Percentiles rank a stretch among this genome's conserved stretches.
These are phyloP conservation scores for Homarus gammarus DNA, from an alignment of 2,888 invertebrate genomes.

Conservation along the genomic window DNA sequence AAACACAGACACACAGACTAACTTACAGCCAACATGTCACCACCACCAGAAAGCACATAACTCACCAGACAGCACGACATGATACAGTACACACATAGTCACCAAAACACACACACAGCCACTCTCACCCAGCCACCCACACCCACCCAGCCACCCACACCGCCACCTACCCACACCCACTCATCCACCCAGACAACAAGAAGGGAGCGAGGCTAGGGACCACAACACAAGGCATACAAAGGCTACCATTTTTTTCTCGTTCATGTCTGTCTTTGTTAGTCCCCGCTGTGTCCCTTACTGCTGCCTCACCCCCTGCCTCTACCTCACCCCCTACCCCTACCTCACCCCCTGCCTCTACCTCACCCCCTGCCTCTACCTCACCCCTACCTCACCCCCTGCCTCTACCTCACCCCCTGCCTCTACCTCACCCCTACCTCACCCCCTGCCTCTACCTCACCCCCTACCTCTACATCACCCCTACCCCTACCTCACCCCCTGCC, in stretches of 20 bases:
- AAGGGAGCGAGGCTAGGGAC: too few species aligned
- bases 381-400: not conserved
- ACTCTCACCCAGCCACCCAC: not conserved
- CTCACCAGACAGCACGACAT: too few species aligned
- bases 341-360: conserved; percentile 8
- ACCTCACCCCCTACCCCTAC: not conserved
- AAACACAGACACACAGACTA: too few species aligned
- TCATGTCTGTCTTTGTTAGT: too few species aligned
- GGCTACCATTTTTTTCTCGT: too few species aligned
- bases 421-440: not conserved
- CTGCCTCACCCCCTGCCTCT: not conserved
- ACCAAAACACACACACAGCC: too few species aligned
- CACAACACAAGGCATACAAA: too few species aligned
- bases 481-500: not conserved
- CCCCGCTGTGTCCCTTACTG: too few species aligned
- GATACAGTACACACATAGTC: too few species aligned
- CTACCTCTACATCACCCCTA: not conserved
- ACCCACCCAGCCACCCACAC: not conserved
- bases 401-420: not conserved
- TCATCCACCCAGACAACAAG: not conserved
- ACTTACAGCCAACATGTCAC: too few species aligned
- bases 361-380: conserved; percentile 19
- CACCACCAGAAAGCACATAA: too few species aligned
- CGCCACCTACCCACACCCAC: not conserved
- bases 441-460: not conserved